These are phyloP conservation scores for Petrocephalus schoutedeni DNA, from an alignment of 2,797 vertebrate genomes.

Conservation along the genomic window DNA sequence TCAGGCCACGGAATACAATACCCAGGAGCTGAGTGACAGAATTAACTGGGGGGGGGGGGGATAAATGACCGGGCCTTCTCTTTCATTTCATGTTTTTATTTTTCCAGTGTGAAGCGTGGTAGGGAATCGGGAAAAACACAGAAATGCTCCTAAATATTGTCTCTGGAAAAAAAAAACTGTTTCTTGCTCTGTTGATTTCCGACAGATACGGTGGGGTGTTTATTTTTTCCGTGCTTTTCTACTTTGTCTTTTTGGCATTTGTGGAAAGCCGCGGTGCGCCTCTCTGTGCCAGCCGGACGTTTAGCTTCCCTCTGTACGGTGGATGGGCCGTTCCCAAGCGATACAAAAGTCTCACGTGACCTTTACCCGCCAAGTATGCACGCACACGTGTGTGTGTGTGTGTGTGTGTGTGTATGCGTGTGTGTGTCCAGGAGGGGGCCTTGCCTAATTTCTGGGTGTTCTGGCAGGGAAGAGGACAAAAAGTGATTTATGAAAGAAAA, in stretches of 20 bases:
- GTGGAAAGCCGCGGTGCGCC: neutral
- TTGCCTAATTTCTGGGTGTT: slow-evolving; percentile 6
- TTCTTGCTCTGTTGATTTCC: neutral
- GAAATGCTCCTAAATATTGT: neutral
- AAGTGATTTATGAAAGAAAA: neutral
- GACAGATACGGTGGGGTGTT: neutral
- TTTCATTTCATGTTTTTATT: slow-evolving; percentile 28
- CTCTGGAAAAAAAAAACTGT: neutral
- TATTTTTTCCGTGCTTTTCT: neutral
- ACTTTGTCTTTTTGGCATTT: neutral
- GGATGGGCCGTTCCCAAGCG: neutral
- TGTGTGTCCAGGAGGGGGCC: neutral
- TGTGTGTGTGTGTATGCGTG: neutral
- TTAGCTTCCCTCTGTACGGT: neutral
- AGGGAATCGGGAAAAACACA: neutral
- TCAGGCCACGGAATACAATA: slow-evolving; percentile 40
- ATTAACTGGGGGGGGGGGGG: slow-evolving; percentile 26
- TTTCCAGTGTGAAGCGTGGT: neutral
- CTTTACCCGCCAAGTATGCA: neutral
- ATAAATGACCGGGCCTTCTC: slow-evolving; percentile 21
- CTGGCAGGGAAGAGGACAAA: neutral
- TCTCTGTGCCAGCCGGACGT: neutral
- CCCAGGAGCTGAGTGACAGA: slow-evolving; percentile 43
- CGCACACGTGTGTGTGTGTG: neutral
- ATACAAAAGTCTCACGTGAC: neutral